Evolutionary conservation across 1,140 invertebrate genomes (phyloP).

Genomic region (Pachypsylla venusta): DNA sequence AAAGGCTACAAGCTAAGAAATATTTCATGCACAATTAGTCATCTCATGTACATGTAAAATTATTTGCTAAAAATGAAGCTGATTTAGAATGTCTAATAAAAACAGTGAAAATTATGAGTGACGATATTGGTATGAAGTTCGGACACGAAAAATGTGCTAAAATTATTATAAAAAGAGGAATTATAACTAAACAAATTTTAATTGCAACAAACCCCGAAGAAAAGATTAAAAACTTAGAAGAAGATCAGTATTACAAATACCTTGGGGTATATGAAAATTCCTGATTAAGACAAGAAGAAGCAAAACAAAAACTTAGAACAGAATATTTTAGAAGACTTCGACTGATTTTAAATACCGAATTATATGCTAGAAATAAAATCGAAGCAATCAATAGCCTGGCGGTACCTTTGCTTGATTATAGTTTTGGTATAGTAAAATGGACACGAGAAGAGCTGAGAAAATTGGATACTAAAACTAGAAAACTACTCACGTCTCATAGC

Average conservation of each 20-base stretch:
- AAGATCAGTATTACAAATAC: not conserved
- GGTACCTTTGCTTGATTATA: conserved; percentile 3
- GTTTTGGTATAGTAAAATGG: not conserved
- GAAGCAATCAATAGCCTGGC: not conserved
- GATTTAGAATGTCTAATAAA: not conserved
- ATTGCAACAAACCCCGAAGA: not conserved
- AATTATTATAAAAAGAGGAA: conserved; percentile 7
- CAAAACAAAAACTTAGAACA: conserved; percentile 6
- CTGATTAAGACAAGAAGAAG: not conserved
- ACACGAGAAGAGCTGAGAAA: not conserved
- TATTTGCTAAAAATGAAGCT: not conserved
- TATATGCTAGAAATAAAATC: not conserved
- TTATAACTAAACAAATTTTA: not conserved
- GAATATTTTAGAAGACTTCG: conserved; percentile 3
- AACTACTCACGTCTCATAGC: not conserved
- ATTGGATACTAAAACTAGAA: not conserved
- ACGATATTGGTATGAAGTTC: not conserved
- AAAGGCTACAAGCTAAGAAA: conserved; percentile 7
- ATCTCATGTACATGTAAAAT: conserved; percentile 6
- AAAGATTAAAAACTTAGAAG: conserved; percentile 4
- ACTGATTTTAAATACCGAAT: not conserved
- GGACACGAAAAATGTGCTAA: conserved; percentile 5
- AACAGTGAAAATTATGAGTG: not conserved
- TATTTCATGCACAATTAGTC: not conserved
- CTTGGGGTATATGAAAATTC: not conserved